These are phyloP conservation scores for Ormia ochracea DNA, from an alignment of 2,888 invertebrate genomes.

Conservation along the genomic window DNA sequence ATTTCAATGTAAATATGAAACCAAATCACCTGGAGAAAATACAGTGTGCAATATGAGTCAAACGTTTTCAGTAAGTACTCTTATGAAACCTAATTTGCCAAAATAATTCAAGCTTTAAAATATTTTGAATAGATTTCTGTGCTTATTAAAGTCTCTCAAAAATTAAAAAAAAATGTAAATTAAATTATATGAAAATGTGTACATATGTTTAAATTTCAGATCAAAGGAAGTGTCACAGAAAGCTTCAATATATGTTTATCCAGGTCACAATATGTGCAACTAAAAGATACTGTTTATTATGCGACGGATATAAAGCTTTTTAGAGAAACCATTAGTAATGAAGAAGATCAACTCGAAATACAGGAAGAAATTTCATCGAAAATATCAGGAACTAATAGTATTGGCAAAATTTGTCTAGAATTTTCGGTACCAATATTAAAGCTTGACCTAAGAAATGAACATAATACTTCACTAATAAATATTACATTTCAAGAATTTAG, in stretches of 20 bases:
- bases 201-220: slow-evolving; percentile 71
- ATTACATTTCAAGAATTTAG: slow-evolving; percentile 90
- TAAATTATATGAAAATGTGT: not conserved
- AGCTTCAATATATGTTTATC: slow-evolving; percentile 90
- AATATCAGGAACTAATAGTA: not conserved
- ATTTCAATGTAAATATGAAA: slow-evolving; percentile 76
- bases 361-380: not conserved
- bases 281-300: slow-evolving; percentile 83
- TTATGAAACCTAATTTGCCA: too few species aligned
- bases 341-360: not conserved
- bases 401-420: slow-evolving; percentile 76
- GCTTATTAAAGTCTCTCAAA: too few species aligned
- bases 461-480: slow-evolving; percentile 88
- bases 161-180: not conserved
- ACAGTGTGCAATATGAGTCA: slow-evolving; percentile 47
- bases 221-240: slow-evolving; percentile 88
- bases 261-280: slow-evolving; percentile 92
- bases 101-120: too few species aligned
- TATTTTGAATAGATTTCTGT: too few species aligned
- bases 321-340: not conserved
- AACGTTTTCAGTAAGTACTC: slow-evolving; percentile 62
- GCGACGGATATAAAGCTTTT: slow-evolving; percentile 61
- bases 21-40: slow-evolving; percentile 47
- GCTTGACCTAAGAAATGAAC: slow-evolving; percentile 85
- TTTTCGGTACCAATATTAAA: slow-evolving; percentile 87